phyloP scores from a whole-genome alignment of 23 tunicate species.

The Diplosoma virens region DNA sequence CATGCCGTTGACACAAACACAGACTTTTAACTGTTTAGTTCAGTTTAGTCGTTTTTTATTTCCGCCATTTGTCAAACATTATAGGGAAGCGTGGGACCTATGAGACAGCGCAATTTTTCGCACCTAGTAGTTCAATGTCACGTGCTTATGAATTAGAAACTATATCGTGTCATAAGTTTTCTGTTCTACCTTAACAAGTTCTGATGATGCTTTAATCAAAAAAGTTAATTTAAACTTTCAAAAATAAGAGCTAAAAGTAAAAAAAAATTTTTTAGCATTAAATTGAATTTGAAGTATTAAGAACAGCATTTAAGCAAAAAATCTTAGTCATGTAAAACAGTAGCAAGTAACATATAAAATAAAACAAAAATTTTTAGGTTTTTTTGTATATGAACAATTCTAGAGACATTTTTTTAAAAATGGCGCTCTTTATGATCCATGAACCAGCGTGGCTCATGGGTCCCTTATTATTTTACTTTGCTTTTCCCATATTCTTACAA shows the following conservation, averaged over 20 bases:
- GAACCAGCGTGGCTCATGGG: conserved; percentile 6
- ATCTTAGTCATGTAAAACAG: conserved; percentile 1
- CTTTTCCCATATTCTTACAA: no score
- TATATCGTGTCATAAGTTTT: conserved; percentile 1
- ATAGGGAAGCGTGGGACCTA: conserved; percentile 23
- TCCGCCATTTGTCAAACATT: no score
- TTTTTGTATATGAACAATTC: background rate
- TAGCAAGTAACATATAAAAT: background rate
- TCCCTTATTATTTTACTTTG: no score
- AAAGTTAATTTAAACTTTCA: conserved; percentile 4
- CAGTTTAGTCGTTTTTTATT: no score
- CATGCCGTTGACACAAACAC: no score
- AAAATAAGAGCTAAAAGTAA: conserved; percentile 2
- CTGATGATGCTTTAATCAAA: background rate
- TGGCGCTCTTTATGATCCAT: background rate
- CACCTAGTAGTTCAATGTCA: background rate
- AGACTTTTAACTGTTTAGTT: no score
- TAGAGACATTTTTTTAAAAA: background rate
- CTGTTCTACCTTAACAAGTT: background rate
- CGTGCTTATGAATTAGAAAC: background rate
- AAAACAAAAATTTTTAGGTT: background rate
- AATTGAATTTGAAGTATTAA: background rate
- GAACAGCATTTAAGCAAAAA: background rate
- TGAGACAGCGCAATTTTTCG: conserved; percentile 9
- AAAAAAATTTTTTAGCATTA: background rate